Conservation (phyloP, 64 coral and sea anemone genomes). For the Trachythela sp. region DNA sequence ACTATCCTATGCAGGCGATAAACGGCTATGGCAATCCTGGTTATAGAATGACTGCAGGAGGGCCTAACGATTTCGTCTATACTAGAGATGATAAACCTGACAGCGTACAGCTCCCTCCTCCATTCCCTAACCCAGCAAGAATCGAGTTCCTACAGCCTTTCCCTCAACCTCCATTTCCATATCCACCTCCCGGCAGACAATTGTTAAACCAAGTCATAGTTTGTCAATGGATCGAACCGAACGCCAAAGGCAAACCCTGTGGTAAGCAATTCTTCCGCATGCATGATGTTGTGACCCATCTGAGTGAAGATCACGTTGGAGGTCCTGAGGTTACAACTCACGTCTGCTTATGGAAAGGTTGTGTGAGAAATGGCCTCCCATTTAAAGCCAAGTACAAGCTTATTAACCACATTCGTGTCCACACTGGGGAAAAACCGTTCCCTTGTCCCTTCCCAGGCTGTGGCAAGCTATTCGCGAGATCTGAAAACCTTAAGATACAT, state of each 20-base stretch:
- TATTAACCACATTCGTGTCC: not conserved
- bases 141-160: not conserved
- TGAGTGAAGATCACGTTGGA: not conserved
- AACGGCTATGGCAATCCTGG: conserved; percentile 17
- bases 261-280: conserved; percentile 23
- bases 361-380: not conserved
- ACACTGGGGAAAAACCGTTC: conserved; percentile 6
- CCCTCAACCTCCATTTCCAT: not conserved
- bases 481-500: not conserved
- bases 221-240: conserved; percentile 11
- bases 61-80: not conserved
- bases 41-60: not conserved
- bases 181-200: not conserved
- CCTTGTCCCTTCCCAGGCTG: conserved; percentile 12
- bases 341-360: conserved; percentile 14
- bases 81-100: not conserved
- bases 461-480: conserved; percentile 20
- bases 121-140: not conserved
- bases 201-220: conserved; percentile 1
- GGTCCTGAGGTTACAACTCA: not conserved
- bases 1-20: not conserved
- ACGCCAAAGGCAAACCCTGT: not conserved
- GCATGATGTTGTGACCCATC: conserved; percentile 19
- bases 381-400: conserved; percentile 23
- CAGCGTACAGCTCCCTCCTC: not conserved